Conservation (phyloP, 2,113 vertebrate species). For the Solea senegalensis region DNA sequence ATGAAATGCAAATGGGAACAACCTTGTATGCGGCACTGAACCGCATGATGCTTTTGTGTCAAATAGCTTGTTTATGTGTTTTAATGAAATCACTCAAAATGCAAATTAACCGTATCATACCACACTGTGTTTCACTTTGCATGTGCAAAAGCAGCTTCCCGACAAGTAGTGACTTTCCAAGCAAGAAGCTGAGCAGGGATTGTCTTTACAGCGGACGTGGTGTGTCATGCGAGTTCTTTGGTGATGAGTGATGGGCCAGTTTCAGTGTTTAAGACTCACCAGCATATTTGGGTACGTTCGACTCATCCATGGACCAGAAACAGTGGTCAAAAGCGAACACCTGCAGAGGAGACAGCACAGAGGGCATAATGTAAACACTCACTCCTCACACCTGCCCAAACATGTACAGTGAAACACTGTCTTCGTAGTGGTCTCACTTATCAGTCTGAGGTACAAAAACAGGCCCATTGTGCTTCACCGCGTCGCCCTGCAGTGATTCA, state of each 20-base stretch:
- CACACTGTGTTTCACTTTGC: conserved; percentile 24
- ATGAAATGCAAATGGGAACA: too few species aligned
- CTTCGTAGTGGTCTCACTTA: conserved; percentile 6
- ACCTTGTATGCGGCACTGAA: neutral
- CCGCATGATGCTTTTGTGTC: neutral
- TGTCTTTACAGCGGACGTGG: conserved; percentile 5
- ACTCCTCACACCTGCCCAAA: conserved; percentile 49
- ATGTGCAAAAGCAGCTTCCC: conserved; percentile 29
- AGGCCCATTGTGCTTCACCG: conserved; percentile 14
- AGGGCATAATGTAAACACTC: conserved; percentile 39
- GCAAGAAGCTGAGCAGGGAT: conserved; percentile 20
- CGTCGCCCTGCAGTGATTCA: conserved; percentile 46
- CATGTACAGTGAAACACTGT: conserved; percentile 41
- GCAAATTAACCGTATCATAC: conserved; percentile 18
- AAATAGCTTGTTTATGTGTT: neutral
- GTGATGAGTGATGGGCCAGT: conserved; percentile 10
- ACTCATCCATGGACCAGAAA: conserved; percentile 99
- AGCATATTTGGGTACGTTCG: conserved; percentile 94
- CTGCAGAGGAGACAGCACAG: conserved; percentile 74
- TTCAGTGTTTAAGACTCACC: conserved; percentile 81
- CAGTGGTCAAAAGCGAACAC: conserved; percentile 99
- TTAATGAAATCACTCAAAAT: conserved; percentile 26
- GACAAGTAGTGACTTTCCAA: conserved; percentile 22
- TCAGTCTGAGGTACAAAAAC: conserved; percentile 5
- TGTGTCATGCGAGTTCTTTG: conserved; percentile 19